phyloP scores from a whole-genome alignment of 2,113 vertebrate species.

The Pachyramphus minor region DNA sequence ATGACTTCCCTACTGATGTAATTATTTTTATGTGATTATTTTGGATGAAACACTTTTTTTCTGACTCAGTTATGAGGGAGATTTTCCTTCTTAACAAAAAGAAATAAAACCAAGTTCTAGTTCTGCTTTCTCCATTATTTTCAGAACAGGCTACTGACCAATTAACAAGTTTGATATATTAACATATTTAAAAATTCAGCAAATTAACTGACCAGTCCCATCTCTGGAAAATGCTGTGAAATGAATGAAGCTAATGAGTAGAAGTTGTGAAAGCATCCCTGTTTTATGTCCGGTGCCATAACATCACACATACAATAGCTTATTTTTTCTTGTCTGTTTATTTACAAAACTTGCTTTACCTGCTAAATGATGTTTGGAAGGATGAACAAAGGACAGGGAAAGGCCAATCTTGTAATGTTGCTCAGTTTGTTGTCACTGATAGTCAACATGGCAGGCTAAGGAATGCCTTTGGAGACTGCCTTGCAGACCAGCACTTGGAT shows the following conservation, averaged over 20 bases:
- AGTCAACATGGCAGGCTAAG: background rate
- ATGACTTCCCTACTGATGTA: background rate
- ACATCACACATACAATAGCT: background rate
- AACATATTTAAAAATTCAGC: background rate
- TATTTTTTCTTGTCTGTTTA: background rate
- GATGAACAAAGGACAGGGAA: background rate
- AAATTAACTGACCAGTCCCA: rapidly evolving
- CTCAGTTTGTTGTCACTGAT: background rate
- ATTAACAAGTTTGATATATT: background rate
- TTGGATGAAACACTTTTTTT: background rate
- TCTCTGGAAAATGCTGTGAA: background rate
- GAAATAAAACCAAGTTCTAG: background rate
- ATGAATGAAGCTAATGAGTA: background rate
- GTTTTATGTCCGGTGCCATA: background rate
- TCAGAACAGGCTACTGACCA: background rate
- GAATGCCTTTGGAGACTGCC: background rate
- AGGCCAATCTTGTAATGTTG: background rate
- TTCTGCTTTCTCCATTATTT: background rate
- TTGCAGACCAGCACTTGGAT: background rate
- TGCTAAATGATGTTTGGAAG: background rate
- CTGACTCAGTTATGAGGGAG: background rate
- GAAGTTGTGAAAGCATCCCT: background rate
- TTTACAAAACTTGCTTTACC: background rate
- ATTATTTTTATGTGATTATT: background rate
- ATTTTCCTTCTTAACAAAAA: background rate